Conservation (phyloP, 2,888 invertebrate species). For the Antheraea yamamai region DNA sequence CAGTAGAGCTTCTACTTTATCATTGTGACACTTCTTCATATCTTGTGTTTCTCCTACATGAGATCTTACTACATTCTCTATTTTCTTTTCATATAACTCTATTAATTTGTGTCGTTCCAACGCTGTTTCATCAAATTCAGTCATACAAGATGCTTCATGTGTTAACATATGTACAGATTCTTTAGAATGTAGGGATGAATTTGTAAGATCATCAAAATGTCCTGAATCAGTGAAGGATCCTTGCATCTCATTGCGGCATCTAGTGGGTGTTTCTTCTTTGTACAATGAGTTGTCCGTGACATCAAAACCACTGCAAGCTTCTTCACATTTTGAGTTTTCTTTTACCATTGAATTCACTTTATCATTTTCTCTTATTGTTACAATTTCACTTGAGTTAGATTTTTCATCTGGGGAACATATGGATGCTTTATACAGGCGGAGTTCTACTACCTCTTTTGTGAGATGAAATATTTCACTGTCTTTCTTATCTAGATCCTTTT, state of each 20-base stretch:
- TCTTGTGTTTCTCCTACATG: slow-evolving; percentile 86
- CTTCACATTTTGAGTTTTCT: slow-evolving; percentile 62
- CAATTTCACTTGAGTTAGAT: slow-evolving; percentile 88
- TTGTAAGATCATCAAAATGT: slow-evolving; percentile 91
- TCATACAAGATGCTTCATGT: slow-evolving; percentile 80
- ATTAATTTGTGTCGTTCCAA: slow-evolving; percentile 86
- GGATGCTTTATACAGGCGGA: slow-evolving; percentile 90
- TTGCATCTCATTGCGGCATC: slow-evolving; percentile 84
- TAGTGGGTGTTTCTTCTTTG: slow-evolving; percentile 71
- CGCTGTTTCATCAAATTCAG: slow-evolving; percentile 80
- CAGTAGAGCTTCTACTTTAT: slow-evolving; percentile 88
- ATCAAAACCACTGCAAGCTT: slow-evolving; percentile 70
- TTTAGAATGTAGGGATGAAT: slow-evolving; percentile 89
- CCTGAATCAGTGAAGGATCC: slow-evolving; percentile 93
- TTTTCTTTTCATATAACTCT: slow-evolving; percentile 87
- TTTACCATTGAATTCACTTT: slow-evolving; percentile 63
- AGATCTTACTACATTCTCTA: slow-evolving; percentile 87
- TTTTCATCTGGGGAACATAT: slow-evolving; percentile 90
- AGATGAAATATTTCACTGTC: slow-evolving; percentile 90
- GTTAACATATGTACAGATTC: slow-evolving; percentile 84
- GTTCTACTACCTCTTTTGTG: slow-evolving; percentile 90
- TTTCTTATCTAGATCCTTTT: slow-evolving; percentile 89
- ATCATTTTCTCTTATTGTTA: slow-evolving; percentile 87
- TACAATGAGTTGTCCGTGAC: slow-evolving; percentile 76
- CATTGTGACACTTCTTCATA: slow-evolving; percentile 89